Percentiles rank a stretch among this genome's conserved stretches.
Evolutionary conservation across 2,797 vertebrate species (phyloP).

Genomic region (Hylomyscus alleni): DNA sequence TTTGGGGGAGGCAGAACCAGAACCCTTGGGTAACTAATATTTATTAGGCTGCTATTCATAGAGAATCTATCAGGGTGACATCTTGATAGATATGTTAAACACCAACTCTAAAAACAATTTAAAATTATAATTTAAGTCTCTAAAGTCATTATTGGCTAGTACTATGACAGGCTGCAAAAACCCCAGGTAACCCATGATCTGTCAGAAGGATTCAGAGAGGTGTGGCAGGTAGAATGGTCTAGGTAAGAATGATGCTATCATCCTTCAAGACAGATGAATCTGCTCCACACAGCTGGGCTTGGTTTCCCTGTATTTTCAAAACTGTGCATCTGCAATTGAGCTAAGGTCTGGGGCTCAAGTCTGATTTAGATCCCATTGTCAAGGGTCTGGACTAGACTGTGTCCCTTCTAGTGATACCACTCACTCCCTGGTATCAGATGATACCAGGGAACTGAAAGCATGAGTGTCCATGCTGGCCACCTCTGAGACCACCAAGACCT

Average conservation of each 20-base stretch:
- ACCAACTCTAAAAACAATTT: constrained; percentile 20
- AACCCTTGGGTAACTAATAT: not conserved
- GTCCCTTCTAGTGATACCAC: not conserved
- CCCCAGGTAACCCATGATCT: not conserved
- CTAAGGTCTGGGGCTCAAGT: not conserved
- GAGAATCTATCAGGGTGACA: not conserved
- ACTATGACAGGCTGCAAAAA: not conserved
- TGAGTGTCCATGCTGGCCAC: not conserved
- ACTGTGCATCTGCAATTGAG: not conserved
- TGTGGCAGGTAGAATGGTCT: not conserved
- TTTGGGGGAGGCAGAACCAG: not conserved
- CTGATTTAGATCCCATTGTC: not conserved
- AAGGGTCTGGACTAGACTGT: not conserved
- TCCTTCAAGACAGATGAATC: not conserved
- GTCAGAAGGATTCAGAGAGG: not conserved
- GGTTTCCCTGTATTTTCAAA: not conserved
- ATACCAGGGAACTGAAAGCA: not conserved
- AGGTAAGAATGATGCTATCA: not conserved
- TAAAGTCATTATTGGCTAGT: not conserved
- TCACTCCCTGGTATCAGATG: too few species aligned
- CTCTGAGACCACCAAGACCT: not conserved
- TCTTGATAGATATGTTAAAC: constrained; percentile 43
- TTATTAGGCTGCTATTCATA: not conserved
- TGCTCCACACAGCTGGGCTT: not conserved
- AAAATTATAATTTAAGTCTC: constrained; percentile 38